A percentile compares a stretch with the other conserved stretches of the same genome.
These are phyloP conservation scores for Petrolisthes cinctipes DNA, from an alignment of 2,888 invertebrate genomes.

Conservation along the genomic window DNA sequence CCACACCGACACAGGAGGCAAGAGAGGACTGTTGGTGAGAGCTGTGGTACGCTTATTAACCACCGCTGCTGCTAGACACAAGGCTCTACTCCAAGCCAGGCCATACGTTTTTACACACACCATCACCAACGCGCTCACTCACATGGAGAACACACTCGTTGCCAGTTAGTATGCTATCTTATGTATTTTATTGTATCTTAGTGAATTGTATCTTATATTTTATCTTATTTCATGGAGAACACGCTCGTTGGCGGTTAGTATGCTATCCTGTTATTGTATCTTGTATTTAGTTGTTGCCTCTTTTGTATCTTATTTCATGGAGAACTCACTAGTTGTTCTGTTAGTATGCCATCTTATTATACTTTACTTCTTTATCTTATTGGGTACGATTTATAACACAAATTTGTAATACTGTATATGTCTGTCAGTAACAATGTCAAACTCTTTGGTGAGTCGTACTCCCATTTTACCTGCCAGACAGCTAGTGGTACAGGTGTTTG, in stretches of 20 bases:
- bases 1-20: constrained; percentile 46
- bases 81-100: constrained; percentile 47
- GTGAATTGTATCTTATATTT: background rate
- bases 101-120: constrained; percentile 50
- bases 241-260: background rate
- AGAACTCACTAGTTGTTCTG: too few relatives aligned
- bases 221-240: background rate
- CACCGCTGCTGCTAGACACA: constrained; percentile 56
- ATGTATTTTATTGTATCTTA: background rate
- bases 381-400: too few relatives aligned
- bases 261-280: too few relatives aligned
- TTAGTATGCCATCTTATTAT: too few relatives aligned
- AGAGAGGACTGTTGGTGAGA: constrained; percentile 56
- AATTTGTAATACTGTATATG: too few relatives aligned
- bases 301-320: too few relatives aligned
- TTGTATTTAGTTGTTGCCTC: too few relatives aligned
- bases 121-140: constrained; percentile 40
- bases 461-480: too few relatives aligned
- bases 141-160: constrained; percentile 50
- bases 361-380: too few relatives aligned
- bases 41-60: constrained; percentile 55
- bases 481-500: too few relatives aligned
- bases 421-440: too few relatives aligned
- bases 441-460: too few relatives aligned
- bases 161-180: constrained; percentile 27